These are phyloP conservation scores for Rhagophthalmus giganteus DNA, from an alignment of 2,888 invertebrate species.

Conservation along the genomic window DNA sequence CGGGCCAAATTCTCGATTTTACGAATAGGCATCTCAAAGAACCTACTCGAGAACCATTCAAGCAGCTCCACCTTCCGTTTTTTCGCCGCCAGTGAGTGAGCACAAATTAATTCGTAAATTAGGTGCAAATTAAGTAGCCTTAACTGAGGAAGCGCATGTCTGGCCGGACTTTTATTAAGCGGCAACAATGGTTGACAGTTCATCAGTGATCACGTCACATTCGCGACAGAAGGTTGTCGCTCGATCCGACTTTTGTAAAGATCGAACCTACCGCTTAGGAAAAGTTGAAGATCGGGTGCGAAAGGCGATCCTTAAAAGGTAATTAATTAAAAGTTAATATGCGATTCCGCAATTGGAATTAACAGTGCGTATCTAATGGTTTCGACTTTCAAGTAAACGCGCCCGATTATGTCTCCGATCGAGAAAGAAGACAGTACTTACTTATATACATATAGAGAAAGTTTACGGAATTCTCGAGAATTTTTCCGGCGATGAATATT, in stretches of 20 bases:
- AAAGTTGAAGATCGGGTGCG: background rate
- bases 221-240: background rate
- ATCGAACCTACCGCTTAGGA: too few species aligned
- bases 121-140: background rate
- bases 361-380: conserved; percentile 2
- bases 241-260: too few species aligned
- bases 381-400: background rate
- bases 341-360: conserved; percentile 1
- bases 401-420: background rate
- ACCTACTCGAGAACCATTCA: too few species aligned
- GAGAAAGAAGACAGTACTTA: background rate
- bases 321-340: conserved; percentile 3
- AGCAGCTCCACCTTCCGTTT: too few species aligned
- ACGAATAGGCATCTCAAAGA: too few species aligned
- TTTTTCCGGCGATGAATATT: background rate
- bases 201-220: conserved; percentile 5
- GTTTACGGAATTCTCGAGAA: background rate
- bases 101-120: too few species aligned
- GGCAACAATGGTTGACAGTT: conserved; percentile 4
- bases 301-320: background rate
- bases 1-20: too few species aligned
- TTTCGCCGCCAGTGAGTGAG: too few species aligned
- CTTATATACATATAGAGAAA: background rate
- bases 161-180: background rate
- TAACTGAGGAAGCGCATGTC: conserved; percentile 3